These are phyloP conservation scores for Odontomyia ornata DNA, from an alignment of 2,888 invertebrate genomes.

Conservation along the genomic window DNA sequence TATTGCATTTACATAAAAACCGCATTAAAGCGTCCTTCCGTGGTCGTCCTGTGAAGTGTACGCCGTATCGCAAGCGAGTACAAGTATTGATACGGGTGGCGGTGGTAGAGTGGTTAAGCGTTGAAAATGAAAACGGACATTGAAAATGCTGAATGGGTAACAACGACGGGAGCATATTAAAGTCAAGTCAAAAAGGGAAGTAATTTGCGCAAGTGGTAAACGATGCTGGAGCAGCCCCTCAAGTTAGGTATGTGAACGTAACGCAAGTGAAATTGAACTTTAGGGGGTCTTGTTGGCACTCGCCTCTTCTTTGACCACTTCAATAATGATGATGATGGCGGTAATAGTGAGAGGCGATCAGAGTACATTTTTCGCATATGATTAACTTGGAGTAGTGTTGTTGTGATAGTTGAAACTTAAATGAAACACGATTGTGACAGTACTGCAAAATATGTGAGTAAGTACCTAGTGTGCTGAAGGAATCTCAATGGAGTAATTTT, in stretches of 20 bases:
- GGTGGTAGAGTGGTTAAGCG: background rate
- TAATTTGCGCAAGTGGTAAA: constrained; percentile 46
- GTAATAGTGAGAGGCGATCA: background rate
- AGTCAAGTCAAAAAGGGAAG: constrained; percentile 37
- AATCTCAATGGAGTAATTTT: too few species aligned
- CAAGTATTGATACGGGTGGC: too few species aligned
- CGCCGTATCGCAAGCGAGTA: background rate
- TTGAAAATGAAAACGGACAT: constrained; percentile 9
- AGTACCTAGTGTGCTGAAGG: too few species aligned
- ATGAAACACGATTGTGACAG: too few species aligned
- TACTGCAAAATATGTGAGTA: too few species aligned
- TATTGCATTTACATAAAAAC: constrained; percentile 43
- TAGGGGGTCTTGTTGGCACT: background rate
- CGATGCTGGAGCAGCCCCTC: background rate
- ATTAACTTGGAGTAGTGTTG: too few species aligned
- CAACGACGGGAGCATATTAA: constrained; percentile 3
- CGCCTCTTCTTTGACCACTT: constrained; percentile 6
- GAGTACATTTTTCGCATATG: background rate
- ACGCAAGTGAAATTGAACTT: background rate
- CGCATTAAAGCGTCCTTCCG: constrained; percentile 34
- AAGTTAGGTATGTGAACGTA: background rate
- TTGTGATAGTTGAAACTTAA: too few species aligned
- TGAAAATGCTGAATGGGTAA: background rate
- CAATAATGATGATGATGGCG: constrained; percentile 40
- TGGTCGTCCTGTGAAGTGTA: constrained; percentile 34